Conservation (phyloP, 1,140 invertebrate species). For the Bombus sylvicola region DNA sequence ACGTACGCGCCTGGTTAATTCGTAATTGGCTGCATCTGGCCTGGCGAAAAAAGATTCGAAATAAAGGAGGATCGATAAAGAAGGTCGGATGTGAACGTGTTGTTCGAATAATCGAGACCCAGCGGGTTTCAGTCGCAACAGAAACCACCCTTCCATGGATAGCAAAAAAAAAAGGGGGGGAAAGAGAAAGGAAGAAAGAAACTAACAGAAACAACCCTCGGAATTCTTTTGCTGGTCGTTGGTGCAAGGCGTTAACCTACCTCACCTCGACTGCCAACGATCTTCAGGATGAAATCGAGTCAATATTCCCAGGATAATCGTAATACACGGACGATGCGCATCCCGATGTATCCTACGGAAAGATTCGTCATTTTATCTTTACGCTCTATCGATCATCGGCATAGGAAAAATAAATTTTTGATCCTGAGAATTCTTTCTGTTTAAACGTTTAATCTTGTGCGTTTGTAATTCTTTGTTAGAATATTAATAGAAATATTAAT, state of each 20-base stretch:
- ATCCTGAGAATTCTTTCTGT: background rate
- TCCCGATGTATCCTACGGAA: background rate
- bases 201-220: background rate
- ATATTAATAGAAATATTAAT: too few species aligned
- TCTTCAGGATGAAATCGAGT: slow-evolving; percentile 27
- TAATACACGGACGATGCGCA: slow-evolving; percentile 34
- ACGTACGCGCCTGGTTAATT: slow-evolving; percentile 4
- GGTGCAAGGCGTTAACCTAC: slow-evolving; percentile 48
- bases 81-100: slow-evolving; percentile 19
- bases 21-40: slow-evolving; percentile 43
- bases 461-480: too few species aligned
- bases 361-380: background rate
- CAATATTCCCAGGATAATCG: slow-evolving; percentile 57
- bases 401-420: too few species aligned
- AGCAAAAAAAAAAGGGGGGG: background rate
- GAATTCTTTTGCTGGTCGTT: slow-evolving; percentile 10
- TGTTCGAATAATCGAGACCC: slow-evolving; percentile 58
- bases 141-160: background rate
- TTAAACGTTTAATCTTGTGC: background rate
- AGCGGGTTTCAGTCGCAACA: slow-evolving; percentile 28
- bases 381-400: background rate
- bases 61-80: background rate
- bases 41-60: background rate
- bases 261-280: slow-evolving; percentile 30
- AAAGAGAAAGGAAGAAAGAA: background rate